Base-by-base conservation (phyloP, 1,140 invertebrate genomes). In the Anastrepha obliqua region DNA sequence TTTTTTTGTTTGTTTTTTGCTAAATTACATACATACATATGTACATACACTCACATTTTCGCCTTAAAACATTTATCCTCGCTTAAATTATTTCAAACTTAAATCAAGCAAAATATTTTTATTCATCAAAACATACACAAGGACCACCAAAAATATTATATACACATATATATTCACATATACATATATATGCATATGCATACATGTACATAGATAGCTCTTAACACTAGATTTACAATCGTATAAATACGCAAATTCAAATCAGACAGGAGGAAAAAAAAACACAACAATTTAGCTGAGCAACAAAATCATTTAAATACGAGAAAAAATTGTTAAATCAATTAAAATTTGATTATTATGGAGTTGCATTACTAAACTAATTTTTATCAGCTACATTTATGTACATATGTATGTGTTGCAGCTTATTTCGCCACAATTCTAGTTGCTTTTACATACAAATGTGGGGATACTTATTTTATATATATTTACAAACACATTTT, bases 41-140 rank as follows among this genome's bases (percentile, higher is more conserved):
- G 29, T 29, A 29, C 29, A 29, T 29, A 29, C 29, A 29, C 74
- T 55, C 20, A 81, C 74, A 81, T 55, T 55, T 81, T 20, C 74
- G 17, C 47, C 29, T 81, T 55, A 81, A 55, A 58, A 55, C 44
- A 74, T 74, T 47, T 17, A 74, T 11, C 67, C 67, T 11, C 51
- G 51, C 51, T 8, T 44, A 47, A 3, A 44, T 74, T 44, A 74
- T 62, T 55, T 55, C 11, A 62, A 74, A 47, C 44, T 17, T 47
- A 42, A 74, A 74, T 47, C 70, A 47, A 74, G 15, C 70, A 74
- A 74, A 44, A 44, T 74, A 74, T 44, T 44, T 70, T 0, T 74
- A 44, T 44, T 47, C 15, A 44, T 47, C 3, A 70, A 47, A 51
- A 81, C 74, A 20, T 42, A 81, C 70, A 74, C 13, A 74, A 74